Percentiles rank a stretch among this genome's conserved stretches.
phyloP scores from a whole-genome alignment of 2,113 vertebrate genomes.

The Triplophysa dalaica region DNA sequence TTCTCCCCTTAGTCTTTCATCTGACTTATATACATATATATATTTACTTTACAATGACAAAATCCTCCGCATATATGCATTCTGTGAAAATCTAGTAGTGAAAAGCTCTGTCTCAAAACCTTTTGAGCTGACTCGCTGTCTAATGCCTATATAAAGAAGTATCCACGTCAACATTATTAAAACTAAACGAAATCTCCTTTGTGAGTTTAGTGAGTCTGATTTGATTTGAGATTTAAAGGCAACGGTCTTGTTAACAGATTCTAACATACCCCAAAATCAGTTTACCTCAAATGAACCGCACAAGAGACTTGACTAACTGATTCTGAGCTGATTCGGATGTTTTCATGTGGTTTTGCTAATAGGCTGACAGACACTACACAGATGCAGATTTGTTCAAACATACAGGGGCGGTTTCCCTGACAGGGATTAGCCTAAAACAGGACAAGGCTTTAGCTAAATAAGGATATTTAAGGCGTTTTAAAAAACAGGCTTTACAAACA shows the following conservation, averaged over 20 bases:
- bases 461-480: too few relatives aligned
- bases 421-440: too few relatives aligned
- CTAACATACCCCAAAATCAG: background rate
- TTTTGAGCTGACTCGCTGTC: background rate
- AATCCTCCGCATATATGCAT: conserved; percentile 3
- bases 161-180: background rate
- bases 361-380: background rate
- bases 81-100: background rate
- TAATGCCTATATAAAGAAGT: background rate
- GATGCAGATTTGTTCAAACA: background rate
- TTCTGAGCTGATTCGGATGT: background rate
- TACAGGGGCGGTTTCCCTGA: too few relatives aligned
- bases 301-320: background rate
- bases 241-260: background rate
- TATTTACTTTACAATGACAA: conserved; percentile 2
- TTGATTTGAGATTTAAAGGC: background rate
- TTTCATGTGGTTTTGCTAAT: background rate
- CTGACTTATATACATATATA: background rate
- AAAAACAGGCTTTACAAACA: too few relatives aligned
- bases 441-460: too few relatives aligned
- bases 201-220: background rate
- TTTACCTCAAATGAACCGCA: background rate
- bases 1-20: conserved; percentile 64
- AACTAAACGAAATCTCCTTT: background rate
- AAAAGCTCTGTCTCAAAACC: conserved; percentile 25